Evolutionary conservation across 2,797 vertebrate genomes (phyloP), one percentile per base, ranked within the genome.

Genomic region (Sphenodon punctatus): DNA sequence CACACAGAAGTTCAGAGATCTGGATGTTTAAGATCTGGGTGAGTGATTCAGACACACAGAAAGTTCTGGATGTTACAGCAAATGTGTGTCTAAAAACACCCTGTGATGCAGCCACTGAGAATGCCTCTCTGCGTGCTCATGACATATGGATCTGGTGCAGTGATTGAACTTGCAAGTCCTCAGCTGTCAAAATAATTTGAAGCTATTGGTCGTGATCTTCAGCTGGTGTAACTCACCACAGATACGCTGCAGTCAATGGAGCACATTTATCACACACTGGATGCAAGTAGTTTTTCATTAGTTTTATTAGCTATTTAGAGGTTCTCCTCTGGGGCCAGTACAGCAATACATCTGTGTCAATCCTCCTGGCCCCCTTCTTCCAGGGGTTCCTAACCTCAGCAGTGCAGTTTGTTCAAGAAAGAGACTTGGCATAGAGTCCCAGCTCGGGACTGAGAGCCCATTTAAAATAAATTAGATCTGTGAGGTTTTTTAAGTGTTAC

Each of bases 381-480:
- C 60, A 67, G 10, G 80, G 72, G 72, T 55, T 81, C 34, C 87
- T 79, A 76, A 91, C 68, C 61, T 84, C 16, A 91, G 48, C 27
- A 27, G 23, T 73, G 8, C 0, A 2, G 49, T 16, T 59, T 75
- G 4, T 43, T 34, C 73, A 74, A 38, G 71, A 68, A 63, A 81
- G 43, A 81, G 70, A 74, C 58, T 61, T 64, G 79, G 65, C 88
- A 87, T 82, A 60, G 78, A 72, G 49, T 63, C 67, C 56, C 36
- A 0, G 36, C 67, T 85, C 67, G 77, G 74, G 66, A 53, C 0
- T 3, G 75, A 65, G 81, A 86, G 66, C 55, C 67, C 63, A 3
- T 67, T 86, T 83, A 71, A 38, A 59, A 19, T 73, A n/a, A 91
- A 92, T 92, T 90, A 91, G 42, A 88, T 85, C 83, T 91, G 91